Evolutionary conservation across 1,140 invertebrate species (phyloP).

Genomic region (Sarcophaga bullata): DNA sequence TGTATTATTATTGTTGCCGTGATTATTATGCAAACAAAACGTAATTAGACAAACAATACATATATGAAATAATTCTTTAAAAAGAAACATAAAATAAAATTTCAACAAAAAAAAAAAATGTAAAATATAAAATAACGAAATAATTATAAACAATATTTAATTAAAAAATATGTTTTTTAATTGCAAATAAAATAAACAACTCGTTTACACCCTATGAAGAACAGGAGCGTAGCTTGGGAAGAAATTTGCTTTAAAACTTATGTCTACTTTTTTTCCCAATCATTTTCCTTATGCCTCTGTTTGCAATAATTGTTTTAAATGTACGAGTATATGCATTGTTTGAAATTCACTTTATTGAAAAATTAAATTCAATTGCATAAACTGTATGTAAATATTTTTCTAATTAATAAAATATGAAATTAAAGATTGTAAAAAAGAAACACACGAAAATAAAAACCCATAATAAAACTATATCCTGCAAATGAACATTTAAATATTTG

Average conservation of each 20-base stretch:
- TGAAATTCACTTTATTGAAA: slow-evolving; percentile 4
- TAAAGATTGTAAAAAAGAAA: background rate
- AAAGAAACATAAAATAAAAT: background rate
- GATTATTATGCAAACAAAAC: slow-evolving; percentile 14
- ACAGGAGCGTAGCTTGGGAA: no score
- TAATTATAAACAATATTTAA: slow-evolving; percentile 23
- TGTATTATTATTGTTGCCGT: background rate
- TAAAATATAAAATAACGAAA: background rate
- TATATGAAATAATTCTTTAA: background rate
- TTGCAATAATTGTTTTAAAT: background rate
- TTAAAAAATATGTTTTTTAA: slow-evolving; percentile 17
- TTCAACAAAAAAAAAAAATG: background rate
- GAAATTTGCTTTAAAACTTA: no score
- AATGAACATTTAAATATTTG: background rate
- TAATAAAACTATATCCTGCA: background rate
- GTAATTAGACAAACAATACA: slow-evolving; percentile 4
- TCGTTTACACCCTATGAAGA: no score
- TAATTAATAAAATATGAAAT: slow-evolving; percentile 35
- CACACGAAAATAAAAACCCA: background rate
- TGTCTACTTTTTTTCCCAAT: no score
- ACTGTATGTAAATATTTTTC: slow-evolving; percentile 35
- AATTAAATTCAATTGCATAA: slow-evolving; percentile 32
- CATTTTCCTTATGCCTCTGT: background rate
- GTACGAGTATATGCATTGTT: background rate
- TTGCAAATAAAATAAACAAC: background rate